phyloP scores from a whole-genome alignment of 1,140 invertebrate species.

The Zaprionus lachaisei region DNA sequence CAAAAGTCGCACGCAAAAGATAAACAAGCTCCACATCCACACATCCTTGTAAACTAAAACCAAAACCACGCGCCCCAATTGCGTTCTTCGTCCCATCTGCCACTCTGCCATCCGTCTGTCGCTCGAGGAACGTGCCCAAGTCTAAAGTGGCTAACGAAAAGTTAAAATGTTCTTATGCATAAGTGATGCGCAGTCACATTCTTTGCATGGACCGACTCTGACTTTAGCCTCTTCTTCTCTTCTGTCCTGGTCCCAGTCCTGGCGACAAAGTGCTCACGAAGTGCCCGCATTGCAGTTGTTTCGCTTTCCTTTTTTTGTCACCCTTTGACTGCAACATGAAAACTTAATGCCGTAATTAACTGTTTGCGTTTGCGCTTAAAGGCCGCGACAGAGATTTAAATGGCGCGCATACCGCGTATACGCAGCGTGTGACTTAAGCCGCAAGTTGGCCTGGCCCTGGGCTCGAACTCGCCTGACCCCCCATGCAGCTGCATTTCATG shows the following conservation, averaged over 20 bases:
- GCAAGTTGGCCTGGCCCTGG: constrained; percentile 32
- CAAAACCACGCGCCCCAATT: background rate
- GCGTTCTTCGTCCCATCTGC: background rate
- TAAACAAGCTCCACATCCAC: constrained; percentile 52
- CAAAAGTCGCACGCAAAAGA: constrained; percentile 74
- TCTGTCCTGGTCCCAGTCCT: constrained; percentile 9
- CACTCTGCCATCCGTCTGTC: background rate
- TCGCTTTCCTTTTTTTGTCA: constrained; percentile 38
- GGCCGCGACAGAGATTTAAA: constrained; percentile 46
- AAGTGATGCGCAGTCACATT: constrained; percentile 66
- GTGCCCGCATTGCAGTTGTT: constrained; percentile 78
- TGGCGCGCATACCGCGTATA: constrained; percentile 49
- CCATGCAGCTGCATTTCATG: constrained; percentile 48
- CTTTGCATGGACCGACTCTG: constrained; percentile 45
- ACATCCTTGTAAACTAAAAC: background rate
- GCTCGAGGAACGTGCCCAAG: constrained; percentile 41
- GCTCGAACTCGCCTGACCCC: constrained; percentile 56
- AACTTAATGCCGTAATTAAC: constrained; percentile 82
- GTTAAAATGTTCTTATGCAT: constrained; percentile 83
- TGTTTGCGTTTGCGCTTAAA: constrained; percentile 76
- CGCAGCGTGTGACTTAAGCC: constrained; percentile 45
- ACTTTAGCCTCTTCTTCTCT: constrained; percentile 20
- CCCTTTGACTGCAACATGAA: constrained; percentile 65
- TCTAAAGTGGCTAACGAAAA: constrained; percentile 77
- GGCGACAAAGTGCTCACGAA: constrained; percentile 75